Base-by-base conservation (phyloP, 53 echinoderm and acorn worm genomes). In the Actinopyga echinites region DNA sequence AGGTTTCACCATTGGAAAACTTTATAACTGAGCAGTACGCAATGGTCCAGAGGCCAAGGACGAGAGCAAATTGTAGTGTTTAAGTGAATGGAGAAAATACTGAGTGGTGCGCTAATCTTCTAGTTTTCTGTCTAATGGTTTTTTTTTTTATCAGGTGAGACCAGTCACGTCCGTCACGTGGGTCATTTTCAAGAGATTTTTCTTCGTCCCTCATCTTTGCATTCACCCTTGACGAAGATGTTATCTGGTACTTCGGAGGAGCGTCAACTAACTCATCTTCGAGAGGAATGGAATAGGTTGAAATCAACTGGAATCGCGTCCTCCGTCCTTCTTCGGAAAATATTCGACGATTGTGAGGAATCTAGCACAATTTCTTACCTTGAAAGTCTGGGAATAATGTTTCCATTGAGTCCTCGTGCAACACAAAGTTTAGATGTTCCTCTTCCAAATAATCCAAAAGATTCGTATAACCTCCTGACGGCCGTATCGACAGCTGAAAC, bases 261-360 rank as follows among this genome's bases (percentile, higher is more conserved):
- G 71, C 12, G 21, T 25, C 40, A 71, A 42, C 22, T 12, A 40
- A 10, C 33, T 21, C 21, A 21, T 2, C 30, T 66, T 5, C 71
- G 9, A 71, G 44, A 30, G 5, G 42, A 71, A 24, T 71, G 71
- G 71, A 71, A 71, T 40, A 71, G 5, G 12, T 26, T 71, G 42
- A 25, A 40, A 71, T 40, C 71, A 30, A 71, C 44, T 22, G 71
- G 71, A 22, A 71, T 71, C 34, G 71, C 71, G 34, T 71, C 71
- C 24, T 24, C 42, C 34, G 26, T 24, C n/a, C 24, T 38, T 40
- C 71, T 71, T 4, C 22, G 21, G 24, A 25, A 19, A 42, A 71
- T 71, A 8, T 71, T 71, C 71, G 42, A 71, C 43, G 71, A 71
- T 23, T 71, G 38, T 71, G 43, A 38, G 8, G 24, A 42, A 25